Evolutionary conservation across 2,888 invertebrate genomes (phyloP).

Genomic region (Oeneis ivallda): DNA sequence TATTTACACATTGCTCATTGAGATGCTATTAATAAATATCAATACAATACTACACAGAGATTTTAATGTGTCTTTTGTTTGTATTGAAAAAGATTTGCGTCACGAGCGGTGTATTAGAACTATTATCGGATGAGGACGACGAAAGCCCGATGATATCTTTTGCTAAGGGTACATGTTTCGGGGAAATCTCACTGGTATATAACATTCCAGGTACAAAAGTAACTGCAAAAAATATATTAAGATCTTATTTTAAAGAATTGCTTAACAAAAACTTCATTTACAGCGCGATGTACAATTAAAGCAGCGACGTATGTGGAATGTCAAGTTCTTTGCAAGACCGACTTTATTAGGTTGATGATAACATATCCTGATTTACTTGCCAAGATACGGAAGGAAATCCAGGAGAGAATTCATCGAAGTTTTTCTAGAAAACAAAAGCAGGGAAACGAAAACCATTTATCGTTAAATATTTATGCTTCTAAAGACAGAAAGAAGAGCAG

Average conservation of each 20-base stretch:
- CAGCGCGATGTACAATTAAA: slow-evolving; percentile 77
- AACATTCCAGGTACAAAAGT: slow-evolving; percentile 66
- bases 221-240: background rate
- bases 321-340: slow-evolving; percentile 74
- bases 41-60: slow-evolving; percentile 21
- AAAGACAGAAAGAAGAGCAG: slow-evolving; percentile 72
- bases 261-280: slow-evolving; percentile 37
- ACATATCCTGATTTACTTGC: slow-evolving; percentile 71
- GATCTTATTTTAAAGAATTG: slow-evolving; percentile 8
- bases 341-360: slow-evolving; percentile 73
- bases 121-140: slow-evolving; percentile 78
- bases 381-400: slow-evolving; percentile 59
- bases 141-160: slow-evolving; percentile 80
- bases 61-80: slow-evolving; percentile 24
- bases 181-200: slow-evolving; percentile 76
- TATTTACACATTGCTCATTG: slow-evolving; percentile 39
- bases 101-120: slow-evolving; percentile 72
- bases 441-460: slow-evolving; percentile 47
- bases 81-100: slow-evolving; percentile 65
- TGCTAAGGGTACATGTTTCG: slow-evolving; percentile 76
- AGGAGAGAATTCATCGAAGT: slow-evolving; percentile 57
- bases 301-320: slow-evolving; percentile 79
- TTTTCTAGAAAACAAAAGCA: slow-evolving; percentile 51
- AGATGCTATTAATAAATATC: slow-evolving; percentile 31
- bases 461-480: slow-evolving; percentile 72